Evolutionary conservation across 2,888 invertebrate species (phyloP), one percentile per base, ranked within the genome.

Genomic region (Synergus itoensis): DNA sequence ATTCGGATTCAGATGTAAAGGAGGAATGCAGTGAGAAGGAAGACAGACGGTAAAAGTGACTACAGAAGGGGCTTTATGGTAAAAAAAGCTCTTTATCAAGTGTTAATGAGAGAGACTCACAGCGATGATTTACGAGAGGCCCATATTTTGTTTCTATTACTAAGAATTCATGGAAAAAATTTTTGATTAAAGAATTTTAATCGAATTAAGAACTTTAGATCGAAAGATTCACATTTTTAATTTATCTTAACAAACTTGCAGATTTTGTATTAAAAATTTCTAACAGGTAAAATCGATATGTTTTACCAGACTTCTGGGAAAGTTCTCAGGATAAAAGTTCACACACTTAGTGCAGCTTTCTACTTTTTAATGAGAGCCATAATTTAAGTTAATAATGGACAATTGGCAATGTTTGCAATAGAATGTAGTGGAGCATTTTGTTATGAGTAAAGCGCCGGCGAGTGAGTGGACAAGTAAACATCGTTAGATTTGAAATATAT

Each of bases 41-140:
- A 21, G 60, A 60, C 60, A 60, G 21, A 12, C 60, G 21, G 81
- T 79, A 48, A 77, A 79, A 79, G 81, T 73, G 65, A 77, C 62
- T 79, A 79, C 77, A 75, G 77, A 79, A 76, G 76, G 76, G 75
- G 77, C 77, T 81, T 79, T 60, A 18, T 60, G 60, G 9, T 77
- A 65, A 60, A 43, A 21, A 77, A 65, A 60, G 76, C 77, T 81
- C 79, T 81, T 79, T 62, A 81, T 79, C 81, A 79, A 43, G 43
- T 60, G 79, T 48, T 65, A 81, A 79, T 65, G 67, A 69, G 76
- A 60, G 67, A 69, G 69, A 18, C 21, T 21, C 62, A 75, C 2
- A 79, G 67, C 69, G 76, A 76, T 81, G 81, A 81, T 81, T 79
- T 79, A 79, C 78, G 78, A 43, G 76, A 63, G 11, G 65, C 62